Evolutionary conservation across 2,888 invertebrate genomes (phyloP), one percentile per base, ranked within the genome.

Genomic region (Macaria notata): DNA sequence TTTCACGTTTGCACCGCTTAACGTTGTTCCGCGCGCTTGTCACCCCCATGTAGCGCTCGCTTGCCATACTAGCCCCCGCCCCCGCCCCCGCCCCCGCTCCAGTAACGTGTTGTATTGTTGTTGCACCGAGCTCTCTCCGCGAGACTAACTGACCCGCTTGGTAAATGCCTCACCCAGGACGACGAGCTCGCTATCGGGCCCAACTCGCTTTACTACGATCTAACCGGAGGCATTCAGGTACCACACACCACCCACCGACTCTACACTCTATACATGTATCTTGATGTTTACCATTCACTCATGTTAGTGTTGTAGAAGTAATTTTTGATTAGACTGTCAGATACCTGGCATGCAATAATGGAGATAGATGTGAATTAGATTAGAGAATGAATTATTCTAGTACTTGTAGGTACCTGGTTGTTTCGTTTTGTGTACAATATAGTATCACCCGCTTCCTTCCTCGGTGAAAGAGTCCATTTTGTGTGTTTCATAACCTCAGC

Each of bases 211-310:
- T 91, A 88, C 91, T 88, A 91, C 90, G 89, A 90, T 82, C 84
- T 90, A 85, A 86, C 89, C 79, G 91, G 90, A 89, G 90, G 90
- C 88, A 88, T 88, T 89, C 91, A 91, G 91, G 91, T 91, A 91
- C 87, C 85, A 69, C 71, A 72, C 69, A 64, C 45, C 9, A 46
- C 31, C 29, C 66, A 60, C 62, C 66, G 68, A 63, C 65, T n/a
- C n/a, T n/a, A n/a, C n/a, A n/a, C n/a, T n/a, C n/a, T n/a, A n/a
- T n/a, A n/a, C n/a, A 59, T 65, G 63, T 63, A 58, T 56, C 61
- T 73, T 65, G 60, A 65, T 72, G 61, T 66, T 51, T 58, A 50
- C 31, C 42, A 50, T 9, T 30, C 71, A 57, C 45, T 47, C 38
- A 43, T 62, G 56, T 44, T 44, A 31, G 54, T 49, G 54, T 59